phyloP scores from a whole-genome alignment of 2,888 invertebrate species.

The Lithophane socia region DNA sequence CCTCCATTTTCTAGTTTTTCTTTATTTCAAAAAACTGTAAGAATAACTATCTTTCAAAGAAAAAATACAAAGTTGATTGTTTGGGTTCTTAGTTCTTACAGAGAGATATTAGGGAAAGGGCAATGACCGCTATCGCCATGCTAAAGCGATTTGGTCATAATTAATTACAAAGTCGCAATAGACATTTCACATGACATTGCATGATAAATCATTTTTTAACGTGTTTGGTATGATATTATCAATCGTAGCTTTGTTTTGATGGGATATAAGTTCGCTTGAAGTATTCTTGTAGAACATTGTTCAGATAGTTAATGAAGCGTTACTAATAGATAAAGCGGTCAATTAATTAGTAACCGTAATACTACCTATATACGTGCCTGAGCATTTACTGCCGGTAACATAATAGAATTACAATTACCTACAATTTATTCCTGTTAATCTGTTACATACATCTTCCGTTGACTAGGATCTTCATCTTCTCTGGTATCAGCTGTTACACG shows the following conservation, averaged over 20 bases:
- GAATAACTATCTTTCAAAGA: too few species aligned
- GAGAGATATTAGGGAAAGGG: too few species aligned
- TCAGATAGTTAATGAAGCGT: constrained; percentile 54
- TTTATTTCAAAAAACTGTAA: too few species aligned
- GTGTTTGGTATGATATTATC: not conserved
- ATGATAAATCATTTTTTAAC: not conserved
- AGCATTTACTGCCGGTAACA: constrained; percentile 12
- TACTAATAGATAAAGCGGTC: constrained; percentile 51
- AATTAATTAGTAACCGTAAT: constrained; percentile 49
- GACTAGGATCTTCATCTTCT: not conserved
- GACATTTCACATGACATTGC: not conserved
- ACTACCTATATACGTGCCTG: not conserved
- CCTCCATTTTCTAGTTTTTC: too few species aligned
- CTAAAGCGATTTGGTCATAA: too few species aligned
- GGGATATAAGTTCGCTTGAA: constrained; percentile 33
- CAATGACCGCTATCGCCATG: too few species aligned
- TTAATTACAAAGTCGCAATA: too few species aligned
- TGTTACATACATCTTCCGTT: constrained; percentile 2
- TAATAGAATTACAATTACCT: too few species aligned
- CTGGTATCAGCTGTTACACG: not conserved
- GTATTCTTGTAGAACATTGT: constrained; percentile 44
- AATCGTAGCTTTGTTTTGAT: constrained; percentile 3
- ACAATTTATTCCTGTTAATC: not conserved
- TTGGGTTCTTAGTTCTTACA: too few species aligned
- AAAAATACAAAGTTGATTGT: too few species aligned